Evolutionary conservation across 2,113 vertebrate species (phyloP).

Genomic region (Gambusia holbrooki): DNA sequence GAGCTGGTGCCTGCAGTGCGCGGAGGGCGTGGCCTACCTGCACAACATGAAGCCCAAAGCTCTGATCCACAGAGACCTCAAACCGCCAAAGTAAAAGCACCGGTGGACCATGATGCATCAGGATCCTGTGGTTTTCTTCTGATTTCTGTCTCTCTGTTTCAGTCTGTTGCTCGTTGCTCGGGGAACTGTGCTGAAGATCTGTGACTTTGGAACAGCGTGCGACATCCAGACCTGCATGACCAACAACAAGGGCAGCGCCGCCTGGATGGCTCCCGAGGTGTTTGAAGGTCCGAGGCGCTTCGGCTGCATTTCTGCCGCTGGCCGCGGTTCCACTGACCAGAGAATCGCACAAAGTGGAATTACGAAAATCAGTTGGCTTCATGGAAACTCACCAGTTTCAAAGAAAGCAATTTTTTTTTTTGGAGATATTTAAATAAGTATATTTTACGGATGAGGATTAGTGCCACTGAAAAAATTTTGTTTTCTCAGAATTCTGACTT

Average conservation of each 20-base stretch:
- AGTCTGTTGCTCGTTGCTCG: slow-evolving; percentile 96
- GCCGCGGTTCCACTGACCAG: too few relatives aligned
- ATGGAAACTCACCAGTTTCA: too few relatives aligned
- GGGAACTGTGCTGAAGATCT: slow-evolving; percentile 98
- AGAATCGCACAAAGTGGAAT: too few relatives aligned
- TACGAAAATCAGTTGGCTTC: too few relatives aligned
- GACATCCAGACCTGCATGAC: slow-evolving; percentile 99
- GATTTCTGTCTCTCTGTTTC: slow-evolving; percentile 31
- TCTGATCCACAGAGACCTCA: slow-evolving; percentile 99
- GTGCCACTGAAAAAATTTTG: too few relatives aligned
- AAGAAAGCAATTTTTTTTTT: too few relatives aligned
- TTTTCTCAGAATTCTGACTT: too few relatives aligned
- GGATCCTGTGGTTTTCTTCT: neutral
- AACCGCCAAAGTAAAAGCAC: slow-evolving; percentile 94
- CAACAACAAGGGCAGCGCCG: slow-evolving; percentile 99
- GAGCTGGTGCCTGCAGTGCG: slow-evolving; percentile 99
- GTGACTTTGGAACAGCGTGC: slow-evolving; percentile 98
- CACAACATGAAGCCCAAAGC: slow-evolving; percentile 99
- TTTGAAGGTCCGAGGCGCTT: slow-evolving; percentile 87
- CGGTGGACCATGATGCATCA: neutral
- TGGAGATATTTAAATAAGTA: too few relatives aligned
- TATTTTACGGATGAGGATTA: too few relatives aligned
- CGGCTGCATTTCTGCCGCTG: neutral
- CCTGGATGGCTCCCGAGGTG: slow-evolving; percentile 99
- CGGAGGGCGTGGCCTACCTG: slow-evolving; percentile 97